A percentile compares a stretch with the other conserved stretches of the same genome.
Conservation (phyloP, 2,797 vertebrate genomes). For the Mareca strepera region DNA sequence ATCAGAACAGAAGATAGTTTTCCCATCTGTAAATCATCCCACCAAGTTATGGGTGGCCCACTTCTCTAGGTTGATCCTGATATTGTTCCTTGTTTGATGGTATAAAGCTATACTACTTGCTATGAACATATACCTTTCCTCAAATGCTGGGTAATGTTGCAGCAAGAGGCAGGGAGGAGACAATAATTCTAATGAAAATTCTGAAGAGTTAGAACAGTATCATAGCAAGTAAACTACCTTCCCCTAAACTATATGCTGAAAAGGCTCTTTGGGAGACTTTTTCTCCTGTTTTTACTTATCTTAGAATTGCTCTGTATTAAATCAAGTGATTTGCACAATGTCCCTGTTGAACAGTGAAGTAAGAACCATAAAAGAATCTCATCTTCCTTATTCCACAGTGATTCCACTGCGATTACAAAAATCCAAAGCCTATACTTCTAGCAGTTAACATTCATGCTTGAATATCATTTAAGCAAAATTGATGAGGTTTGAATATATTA, state of each 20-base stretch:
- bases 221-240: neutral
- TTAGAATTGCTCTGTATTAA: constrained; percentile 32
- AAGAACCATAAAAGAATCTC: constrained; percentile 7
- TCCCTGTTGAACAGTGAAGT: constrained; percentile 6
- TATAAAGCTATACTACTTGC: neutral
- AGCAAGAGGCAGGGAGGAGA: neutral
- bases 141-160: neutral
- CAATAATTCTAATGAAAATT: neutral
- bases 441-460: constrained; percentile 46
- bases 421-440: constrained; percentile 13
- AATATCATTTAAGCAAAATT: constrained; percentile 59
- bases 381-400: constrained; percentile 19
- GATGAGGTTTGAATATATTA: constrained; percentile 54
- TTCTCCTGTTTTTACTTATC: neutral
- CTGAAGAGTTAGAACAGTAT: neutral
- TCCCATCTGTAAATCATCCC: neutral
- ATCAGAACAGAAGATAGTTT: neutral
- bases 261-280: neutral
- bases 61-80: neutral
- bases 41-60: neutral
- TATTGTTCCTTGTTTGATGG: neutral
- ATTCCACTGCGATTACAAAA: constrained; percentile 37
- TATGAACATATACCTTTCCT: neutral
- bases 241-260: neutral
- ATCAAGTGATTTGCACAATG: constrained; percentile 6